These are phyloP conservation scores for Delia radicum DNA, from an alignment of 1,140 invertebrate genomes.

Conservation along the genomic window DNA sequence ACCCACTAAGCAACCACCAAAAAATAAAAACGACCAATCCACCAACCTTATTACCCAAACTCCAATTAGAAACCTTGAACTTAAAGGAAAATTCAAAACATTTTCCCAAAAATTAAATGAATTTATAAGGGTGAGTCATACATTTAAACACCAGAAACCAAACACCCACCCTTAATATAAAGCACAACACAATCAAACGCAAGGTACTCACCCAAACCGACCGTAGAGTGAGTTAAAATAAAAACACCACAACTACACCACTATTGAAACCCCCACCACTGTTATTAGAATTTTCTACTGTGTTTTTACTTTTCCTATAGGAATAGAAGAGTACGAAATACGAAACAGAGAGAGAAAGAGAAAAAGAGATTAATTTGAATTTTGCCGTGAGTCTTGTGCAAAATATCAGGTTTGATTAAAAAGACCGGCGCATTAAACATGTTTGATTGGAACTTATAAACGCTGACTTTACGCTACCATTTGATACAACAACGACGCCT, in stretches of 20 bases:
- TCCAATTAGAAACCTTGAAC: conserved; percentile 22
- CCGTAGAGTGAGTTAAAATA: not conserved
- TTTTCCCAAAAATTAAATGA: not conserved
- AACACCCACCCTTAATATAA: not conserved
- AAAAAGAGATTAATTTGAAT: not conserved
- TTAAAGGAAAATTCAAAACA: not conserved
- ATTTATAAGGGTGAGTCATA: not conserved
- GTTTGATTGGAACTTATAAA: not conserved
- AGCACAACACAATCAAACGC: not conserved
- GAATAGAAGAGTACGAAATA: too few species aligned
- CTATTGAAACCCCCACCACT: not conserved
- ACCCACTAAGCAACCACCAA: too few species aligned
- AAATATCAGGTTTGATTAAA: not conserved
- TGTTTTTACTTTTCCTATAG: too few species aligned
- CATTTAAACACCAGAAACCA: too few species aligned
- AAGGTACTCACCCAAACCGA: not conserved
- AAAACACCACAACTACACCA: too few species aligned
- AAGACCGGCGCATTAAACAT: not conserved
- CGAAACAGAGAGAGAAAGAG: not conserved
- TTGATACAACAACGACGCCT: not conserved
- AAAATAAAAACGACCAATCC: too few species aligned
- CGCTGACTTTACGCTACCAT: not conserved
- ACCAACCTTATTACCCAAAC: not conserved
- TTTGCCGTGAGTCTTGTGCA: not conserved
- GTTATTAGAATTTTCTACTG: not conserved